Conservation (phyloP, 2,113 vertebrate species). For the Hippolais icterina region DNA sequence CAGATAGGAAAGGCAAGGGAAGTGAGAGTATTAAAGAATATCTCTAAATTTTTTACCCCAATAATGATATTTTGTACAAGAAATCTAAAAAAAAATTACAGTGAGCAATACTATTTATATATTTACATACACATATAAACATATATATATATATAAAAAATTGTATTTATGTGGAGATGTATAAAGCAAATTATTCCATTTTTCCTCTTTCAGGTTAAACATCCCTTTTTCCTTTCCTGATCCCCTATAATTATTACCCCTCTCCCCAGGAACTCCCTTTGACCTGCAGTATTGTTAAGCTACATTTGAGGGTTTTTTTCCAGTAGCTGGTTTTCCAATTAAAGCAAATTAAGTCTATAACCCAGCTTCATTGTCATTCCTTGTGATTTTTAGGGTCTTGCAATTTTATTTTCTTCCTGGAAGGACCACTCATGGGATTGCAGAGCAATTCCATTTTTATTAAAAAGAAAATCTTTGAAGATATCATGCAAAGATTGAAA, state of each 20-base stretch:
- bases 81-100: not conserved
- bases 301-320: not conserved
- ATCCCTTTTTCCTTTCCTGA: not conserved
- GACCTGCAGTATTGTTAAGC: not conserved
- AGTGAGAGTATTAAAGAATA: not conserved
- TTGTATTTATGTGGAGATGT: not conserved
- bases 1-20: not conserved
- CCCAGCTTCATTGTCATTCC: not conserved
- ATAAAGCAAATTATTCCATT: not conserved
- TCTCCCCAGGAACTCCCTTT: not conserved
- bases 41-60: not conserved
- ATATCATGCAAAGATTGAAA: not conserved
- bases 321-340: not conserved
- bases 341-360: not conserved
- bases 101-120: not conserved
- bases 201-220: not conserved
- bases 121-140: not conserved
- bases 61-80: not conserved
- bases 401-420: not conserved
- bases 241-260: not conserved
- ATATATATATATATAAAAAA: not conserved
- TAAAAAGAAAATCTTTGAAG: not conserved
- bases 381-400: not conserved
- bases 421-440: not conserved
- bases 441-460: not conserved